These are phyloP conservation scores for Turritopsis rubra DNA, from an alignment of 30 jellyfish, hydroid and myxozoan species.

Conservation along the genomic window DNA sequence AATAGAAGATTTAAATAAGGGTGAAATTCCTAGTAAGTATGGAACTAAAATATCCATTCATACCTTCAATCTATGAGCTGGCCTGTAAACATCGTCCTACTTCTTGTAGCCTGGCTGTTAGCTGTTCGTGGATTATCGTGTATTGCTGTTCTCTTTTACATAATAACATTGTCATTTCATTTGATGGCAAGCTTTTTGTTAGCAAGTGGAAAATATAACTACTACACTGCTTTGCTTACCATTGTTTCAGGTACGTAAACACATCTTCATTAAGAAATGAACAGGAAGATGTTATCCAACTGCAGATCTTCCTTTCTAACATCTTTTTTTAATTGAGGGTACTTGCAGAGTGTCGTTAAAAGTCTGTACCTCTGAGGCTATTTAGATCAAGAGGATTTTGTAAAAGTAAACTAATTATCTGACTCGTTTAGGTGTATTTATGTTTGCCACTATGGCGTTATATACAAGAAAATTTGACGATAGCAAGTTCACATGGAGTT, in stretches of 20 bases:
- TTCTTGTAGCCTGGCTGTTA: background rate
- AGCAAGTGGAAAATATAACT: background rate
- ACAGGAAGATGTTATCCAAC: background rate
- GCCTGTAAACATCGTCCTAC: background rate
- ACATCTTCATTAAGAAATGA: background rate
- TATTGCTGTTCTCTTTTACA: background rate
- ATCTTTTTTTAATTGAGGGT: no score
- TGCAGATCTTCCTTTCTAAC: no score
- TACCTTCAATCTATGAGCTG: background rate
- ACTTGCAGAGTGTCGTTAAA: no score
- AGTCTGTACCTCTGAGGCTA: no score
- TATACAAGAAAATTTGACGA: constrained; percentile 6
- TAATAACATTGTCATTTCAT: background rate
- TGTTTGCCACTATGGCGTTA: background rate
- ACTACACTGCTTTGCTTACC: background rate
- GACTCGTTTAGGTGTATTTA: background rate
- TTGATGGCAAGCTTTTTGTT: background rate
- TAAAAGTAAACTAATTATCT: no score
- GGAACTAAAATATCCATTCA: background rate
- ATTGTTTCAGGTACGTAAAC: background rate
- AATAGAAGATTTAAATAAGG: background rate
- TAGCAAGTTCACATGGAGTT: background rate
- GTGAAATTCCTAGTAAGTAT: background rate
- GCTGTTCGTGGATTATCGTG: background rate
- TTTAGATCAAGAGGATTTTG: background rate